Conservation (phyloP, 2,113 vertebrate species). For the Hiodon alosoides region DNA sequence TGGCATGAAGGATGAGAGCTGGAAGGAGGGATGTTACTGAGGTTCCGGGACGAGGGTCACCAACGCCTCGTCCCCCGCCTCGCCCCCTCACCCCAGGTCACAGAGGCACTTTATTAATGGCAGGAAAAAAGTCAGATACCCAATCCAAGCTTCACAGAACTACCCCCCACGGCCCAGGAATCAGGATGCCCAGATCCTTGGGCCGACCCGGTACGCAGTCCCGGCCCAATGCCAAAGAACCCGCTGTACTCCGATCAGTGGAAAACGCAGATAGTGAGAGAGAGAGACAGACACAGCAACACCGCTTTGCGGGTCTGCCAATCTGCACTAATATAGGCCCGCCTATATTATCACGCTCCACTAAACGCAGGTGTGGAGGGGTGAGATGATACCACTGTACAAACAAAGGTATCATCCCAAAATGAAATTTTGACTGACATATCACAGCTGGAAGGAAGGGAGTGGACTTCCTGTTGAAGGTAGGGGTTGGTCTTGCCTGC, state of each 20-base stretch:
- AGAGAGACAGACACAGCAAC: not conserved
- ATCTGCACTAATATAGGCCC: no score
- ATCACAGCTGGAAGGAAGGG: no score
- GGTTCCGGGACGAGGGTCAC: conserved; percentile 39
- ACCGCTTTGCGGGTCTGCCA: no score
- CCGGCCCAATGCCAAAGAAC: conserved; percentile 88
- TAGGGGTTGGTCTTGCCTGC: no score
- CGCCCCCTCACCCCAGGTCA: conserved; percentile 67
- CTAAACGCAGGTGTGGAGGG: no score
- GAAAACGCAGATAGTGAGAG: no score
- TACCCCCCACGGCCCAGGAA: conserved; percentile 12
- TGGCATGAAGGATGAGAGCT: conserved; percentile 82
- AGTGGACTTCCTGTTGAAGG: no score
- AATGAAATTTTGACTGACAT: no score
- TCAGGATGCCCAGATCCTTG: conserved; percentile 54
- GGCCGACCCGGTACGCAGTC: conserved; percentile 56
- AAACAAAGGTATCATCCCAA: no score
- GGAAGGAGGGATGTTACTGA: conserved; percentile 97
- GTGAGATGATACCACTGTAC: no score
- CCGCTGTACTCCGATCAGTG: conserved; percentile 30
- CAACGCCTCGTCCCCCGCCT: not conserved
- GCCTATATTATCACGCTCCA: no score
- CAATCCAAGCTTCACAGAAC: conserved; percentile 43
- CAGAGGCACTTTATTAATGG: conserved; percentile 94
- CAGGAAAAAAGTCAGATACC: conserved; percentile 21